Evolutionary conservation across 1,140 invertebrate genomes (phyloP), one percentile per base, ranked within the genome.

Genomic region (Atta cephalotes): DNA sequence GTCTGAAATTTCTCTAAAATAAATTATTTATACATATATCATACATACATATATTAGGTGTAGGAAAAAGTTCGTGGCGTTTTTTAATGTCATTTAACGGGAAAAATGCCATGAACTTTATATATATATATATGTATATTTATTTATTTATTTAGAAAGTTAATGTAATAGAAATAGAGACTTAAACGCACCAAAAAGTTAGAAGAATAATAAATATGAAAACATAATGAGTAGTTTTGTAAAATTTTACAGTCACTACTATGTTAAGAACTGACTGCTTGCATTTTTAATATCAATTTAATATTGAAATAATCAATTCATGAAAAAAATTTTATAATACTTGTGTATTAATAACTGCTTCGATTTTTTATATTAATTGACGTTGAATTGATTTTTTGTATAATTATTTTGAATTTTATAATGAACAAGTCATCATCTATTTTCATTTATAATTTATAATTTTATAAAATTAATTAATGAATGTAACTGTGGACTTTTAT

Each of bases 341-440:
- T 45, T 9, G 39, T 45, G 39, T 10, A 45, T 45, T 45, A 45
- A 45, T 45, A 45, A 45, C 9, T 10, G 9, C 9, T 45, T 45
- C 0, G 9, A 45, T 45, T 45, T 45, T 45, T 45, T 45, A 45
- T 45, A 45, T 45, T 45, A 45, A 45, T 45, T 45, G 10, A 10
- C 9, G 2, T 45, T 45, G 39, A 9, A 45, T 45, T 10, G 10
- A 45, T 45, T 70, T 49, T 49, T 49, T 49, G 25, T 10, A 70
- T 7, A 66, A 66, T 66, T 25, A 25, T 70, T 9, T 68, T 1
- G 14, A n/a, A 68, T 21, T 68, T 68, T 68, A 68, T 45, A 68
- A 45, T 14, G 49, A 49, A 18, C n/a, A 51, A 71, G 21, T 51
- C 25, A 28, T 70, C 7, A 9, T 70, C 10, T 49, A 16, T 21